phyloP scores from a whole-genome alignment of 1,140 invertebrate genomes.

The Hylaeus volcanicus region DNA sequence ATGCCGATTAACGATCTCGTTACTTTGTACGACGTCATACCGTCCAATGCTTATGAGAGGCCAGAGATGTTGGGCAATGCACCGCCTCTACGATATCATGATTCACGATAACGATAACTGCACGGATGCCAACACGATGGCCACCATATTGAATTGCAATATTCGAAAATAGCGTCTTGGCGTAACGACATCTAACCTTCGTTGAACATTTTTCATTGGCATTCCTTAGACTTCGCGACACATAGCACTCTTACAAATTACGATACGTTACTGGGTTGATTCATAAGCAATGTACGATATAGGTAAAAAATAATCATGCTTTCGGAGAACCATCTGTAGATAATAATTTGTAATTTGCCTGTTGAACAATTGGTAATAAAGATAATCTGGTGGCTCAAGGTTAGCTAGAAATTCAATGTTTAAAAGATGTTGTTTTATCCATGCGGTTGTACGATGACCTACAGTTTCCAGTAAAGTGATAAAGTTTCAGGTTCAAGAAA shows the following conservation, averaged over 20 bases:
- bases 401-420: too few relatives aligned
- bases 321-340: too few relatives aligned
- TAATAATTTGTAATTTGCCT: too few relatives aligned
- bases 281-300: too few relatives aligned
- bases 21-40: slow-evolving; percentile 58
- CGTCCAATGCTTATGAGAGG: slow-evolving; percentile 43
- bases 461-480: too few relatives aligned
- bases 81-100: slow-evolving; percentile 52
- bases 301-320: too few relatives aligned
- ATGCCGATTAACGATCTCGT: slow-evolving; percentile 57
- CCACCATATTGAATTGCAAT: slow-evolving; percentile 61
- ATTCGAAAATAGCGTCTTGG: slow-evolving; percentile 48
- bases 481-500: too few relatives aligned
- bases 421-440: too few relatives aligned
- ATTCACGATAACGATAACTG: slow-evolving; percentile 63
- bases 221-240: background rate
- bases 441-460: too few relatives aligned
- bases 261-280: too few relatives aligned
- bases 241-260: background rate
- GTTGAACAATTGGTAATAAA: too few relatives aligned
- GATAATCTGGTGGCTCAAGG: too few relatives aligned
- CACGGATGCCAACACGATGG: slow-evolving; percentile 40
- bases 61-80: slow-evolving; percentile 37
- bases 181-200: slow-evolving; percentile 1
- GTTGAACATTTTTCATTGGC: background rate